These are phyloP conservation scores for Drosophila stalkeri DNA, from an alignment of 2,888 invertebrate genomes.

Conservation along the genomic window DNA sequence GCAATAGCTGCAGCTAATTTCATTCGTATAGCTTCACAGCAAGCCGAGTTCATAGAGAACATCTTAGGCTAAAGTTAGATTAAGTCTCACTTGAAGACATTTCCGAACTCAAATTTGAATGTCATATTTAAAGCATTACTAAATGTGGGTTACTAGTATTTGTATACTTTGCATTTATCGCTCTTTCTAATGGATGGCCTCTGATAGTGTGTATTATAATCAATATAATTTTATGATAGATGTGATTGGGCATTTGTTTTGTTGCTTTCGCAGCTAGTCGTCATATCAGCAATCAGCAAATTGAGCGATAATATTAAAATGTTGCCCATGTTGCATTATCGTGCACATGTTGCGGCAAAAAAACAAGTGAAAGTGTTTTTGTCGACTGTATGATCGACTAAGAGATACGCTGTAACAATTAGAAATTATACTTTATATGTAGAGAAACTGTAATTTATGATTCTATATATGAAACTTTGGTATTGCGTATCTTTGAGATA, in stretches of 20 bases:
- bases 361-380: background rate
- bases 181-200: slow-evolving; percentile 1
- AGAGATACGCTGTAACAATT: background rate
- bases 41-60: background rate
- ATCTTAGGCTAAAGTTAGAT: background rate
- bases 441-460: background rate
- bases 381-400: fast-evolving
- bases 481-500: no score
- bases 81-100: no score
- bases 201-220: slow-evolving; percentile 14
- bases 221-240: slow-evolving; percentile 16
- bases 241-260: background rate
- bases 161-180: background rate
- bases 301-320: slow-evolving; percentile 6
- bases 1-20: background rate
- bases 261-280: background rate
- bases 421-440: background rate
- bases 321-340: slow-evolving; percentile 1
- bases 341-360: background rate
- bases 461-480: background rate
- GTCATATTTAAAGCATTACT: no score
- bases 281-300: background rate
- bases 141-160: background rate
- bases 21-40: background rate
- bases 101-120: no score